Evolutionary conservation across 2,888 invertebrate genomes (phyloP).

Genomic region (Parapristionchus giblindavisi): DNA sequence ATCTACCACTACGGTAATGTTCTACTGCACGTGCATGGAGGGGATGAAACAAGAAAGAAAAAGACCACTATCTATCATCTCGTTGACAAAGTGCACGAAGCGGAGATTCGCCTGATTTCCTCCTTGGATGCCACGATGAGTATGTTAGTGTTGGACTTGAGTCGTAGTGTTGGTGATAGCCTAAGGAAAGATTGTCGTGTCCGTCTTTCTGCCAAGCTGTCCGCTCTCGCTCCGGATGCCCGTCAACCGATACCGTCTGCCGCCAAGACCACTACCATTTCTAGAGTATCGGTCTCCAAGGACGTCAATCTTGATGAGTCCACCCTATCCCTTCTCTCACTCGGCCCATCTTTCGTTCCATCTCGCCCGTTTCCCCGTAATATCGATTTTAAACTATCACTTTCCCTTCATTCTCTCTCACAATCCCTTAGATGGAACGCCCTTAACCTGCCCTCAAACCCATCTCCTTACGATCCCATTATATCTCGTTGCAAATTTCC

Average conservation of each 20-base stretch:
- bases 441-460: background rate
- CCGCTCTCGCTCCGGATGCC: background rate
- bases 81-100: background rate
- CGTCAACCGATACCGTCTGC: background rate
- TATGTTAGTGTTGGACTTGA: background rate
- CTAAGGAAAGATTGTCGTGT: background rate
- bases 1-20: no score
- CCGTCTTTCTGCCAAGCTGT: background rate
- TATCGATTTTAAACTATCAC: background rate
- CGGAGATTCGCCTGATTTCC: background rate
- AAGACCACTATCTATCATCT: background rate
- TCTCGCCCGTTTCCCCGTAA: background rate
- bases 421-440: background rate
- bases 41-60: background rate
- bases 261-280: background rate
- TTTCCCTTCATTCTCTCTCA: background rate
- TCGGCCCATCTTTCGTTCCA: background rate
- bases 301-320: background rate
- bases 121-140: background rate
- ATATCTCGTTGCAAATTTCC: background rate
- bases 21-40: no score
- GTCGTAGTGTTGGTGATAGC: background rate
- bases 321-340: background rate
- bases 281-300: background rate
- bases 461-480: background rate